A percentile compares a stretch with the other conserved stretches of the same genome.
Conservation (phyloP, 2,113 vertebrate genomes). For the Suricata suricatta region DNA sequence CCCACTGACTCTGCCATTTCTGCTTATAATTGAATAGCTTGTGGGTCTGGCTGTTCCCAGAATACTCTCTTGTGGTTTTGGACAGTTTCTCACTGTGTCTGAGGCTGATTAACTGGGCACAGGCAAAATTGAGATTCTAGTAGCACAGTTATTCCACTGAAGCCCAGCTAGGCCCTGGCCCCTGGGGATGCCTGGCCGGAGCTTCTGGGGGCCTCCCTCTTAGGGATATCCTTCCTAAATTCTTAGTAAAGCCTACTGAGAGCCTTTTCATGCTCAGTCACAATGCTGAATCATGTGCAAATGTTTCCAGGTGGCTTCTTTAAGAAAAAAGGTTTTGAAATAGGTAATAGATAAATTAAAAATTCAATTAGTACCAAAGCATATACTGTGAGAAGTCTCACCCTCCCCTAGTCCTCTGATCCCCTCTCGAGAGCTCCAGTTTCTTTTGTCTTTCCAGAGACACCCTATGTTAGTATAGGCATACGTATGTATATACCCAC, state of each 20-base stretch:
- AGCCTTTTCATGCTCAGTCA: not conserved
- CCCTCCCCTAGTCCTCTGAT: not conserved
- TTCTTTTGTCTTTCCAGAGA: not conserved
- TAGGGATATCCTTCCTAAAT: not conserved
- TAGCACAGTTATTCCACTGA: too few species aligned
- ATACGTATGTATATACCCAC: not conserved
- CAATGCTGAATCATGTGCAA: not conserved
- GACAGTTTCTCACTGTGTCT: not conserved
- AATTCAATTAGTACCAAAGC: not conserved
- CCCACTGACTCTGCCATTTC: not conserved
- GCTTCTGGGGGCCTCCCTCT: not conserved
- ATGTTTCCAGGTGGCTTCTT: not conserved
- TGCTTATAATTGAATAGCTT: not conserved
- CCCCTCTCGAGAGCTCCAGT: not conserved
- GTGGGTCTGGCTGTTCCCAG: not conserved
- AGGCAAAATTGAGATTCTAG: not conserved
- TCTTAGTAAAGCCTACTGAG: not conserved
- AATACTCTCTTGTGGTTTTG: not conserved
- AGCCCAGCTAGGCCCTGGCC: not conserved
- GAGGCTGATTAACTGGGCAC: not conserved
- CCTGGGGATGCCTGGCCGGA: fast-evolving
- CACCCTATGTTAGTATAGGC: not conserved
- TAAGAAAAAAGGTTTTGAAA: not conserved
- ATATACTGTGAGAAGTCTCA: not conserved
- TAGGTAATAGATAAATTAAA: not conserved